A percentile compares a stretch with the other conserved stretches of the same genome.
These are phyloP conservation scores for Liodrosophila aerea DNA, from an alignment of 2,888 invertebrate species.

Conservation along the genomic window DNA sequence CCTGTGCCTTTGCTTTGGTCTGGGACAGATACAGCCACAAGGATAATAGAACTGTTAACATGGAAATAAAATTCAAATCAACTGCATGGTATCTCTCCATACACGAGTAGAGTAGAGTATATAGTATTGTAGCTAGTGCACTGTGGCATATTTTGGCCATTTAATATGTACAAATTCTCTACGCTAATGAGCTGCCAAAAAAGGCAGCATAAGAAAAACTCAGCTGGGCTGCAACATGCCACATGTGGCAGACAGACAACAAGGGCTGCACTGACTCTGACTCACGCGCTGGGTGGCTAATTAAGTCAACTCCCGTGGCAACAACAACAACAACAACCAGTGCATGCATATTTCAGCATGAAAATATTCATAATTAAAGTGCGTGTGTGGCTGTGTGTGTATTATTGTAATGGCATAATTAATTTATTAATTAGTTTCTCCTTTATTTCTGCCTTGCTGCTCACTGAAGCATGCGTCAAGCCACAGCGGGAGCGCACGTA, in stretches of 20 bases:
- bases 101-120: too few species aligned
- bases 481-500: conserved; percentile 57
- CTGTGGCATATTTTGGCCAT: too few species aligned
- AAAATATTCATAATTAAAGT: conserved; percentile 77
- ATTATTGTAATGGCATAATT: conserved; percentile 76
- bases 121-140: too few species aligned
- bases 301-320: conserved; percentile 72
- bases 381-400: conserved; percentile 51
- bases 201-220: conserved; percentile 1
- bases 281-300: conserved; percentile 63
- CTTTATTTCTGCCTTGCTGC: conserved; percentile 33
- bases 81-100: conserved; percentile 28
- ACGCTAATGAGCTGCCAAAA: conserved; percentile 25
- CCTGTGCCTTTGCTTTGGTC: neutral
- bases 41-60: conserved; percentile 75
- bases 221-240: conserved; percentile 4
- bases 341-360: conserved; percentile 70
- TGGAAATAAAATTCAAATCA: conserved; percentile 71
- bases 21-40: conserved; percentile 61
- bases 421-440: conserved; percentile 78
- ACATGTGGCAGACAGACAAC: neutral
- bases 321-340: conserved; percentile 42
- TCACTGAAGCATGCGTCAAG: conserved; percentile 51
- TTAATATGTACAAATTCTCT: conserved; percentile 21
- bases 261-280: neutral